Percentiles rank a stretch among this genome's conserved stretches.
Conservation (phyloP, 2,797 vertebrate genomes). For the Perodicticus potto region DNA sequence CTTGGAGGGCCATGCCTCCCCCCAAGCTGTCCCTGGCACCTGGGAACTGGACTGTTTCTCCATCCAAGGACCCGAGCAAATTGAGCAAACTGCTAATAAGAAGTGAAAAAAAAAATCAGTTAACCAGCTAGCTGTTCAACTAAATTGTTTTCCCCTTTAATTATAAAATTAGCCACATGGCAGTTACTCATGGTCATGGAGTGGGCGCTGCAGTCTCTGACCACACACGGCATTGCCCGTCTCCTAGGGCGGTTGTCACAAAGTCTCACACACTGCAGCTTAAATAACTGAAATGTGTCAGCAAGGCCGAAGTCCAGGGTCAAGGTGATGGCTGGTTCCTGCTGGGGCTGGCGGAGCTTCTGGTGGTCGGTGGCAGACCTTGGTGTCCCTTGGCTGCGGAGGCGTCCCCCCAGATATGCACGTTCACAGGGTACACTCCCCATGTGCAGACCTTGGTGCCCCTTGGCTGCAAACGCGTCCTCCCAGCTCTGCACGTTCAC, state of each 20-base stretch:
- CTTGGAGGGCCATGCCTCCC: too few species aligned
- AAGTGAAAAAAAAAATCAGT: neutral
- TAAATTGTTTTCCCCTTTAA: neutral
- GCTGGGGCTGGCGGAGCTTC: accelerated
- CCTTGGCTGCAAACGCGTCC: too few species aligned
- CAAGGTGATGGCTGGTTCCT: accelerated
- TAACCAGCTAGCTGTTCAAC: neutral
- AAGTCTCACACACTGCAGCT: accelerated
- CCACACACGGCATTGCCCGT: accelerated
- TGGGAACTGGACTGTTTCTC: neutral
- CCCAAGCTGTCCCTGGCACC: neutral
- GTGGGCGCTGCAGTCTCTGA: accelerated
- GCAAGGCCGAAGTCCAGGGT: neutral
- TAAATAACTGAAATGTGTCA: accelerated
- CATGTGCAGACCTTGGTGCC: too few species aligned
- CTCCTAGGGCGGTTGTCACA: neutral
- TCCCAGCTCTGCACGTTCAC: too few species aligned
- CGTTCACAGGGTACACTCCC: accelerated
- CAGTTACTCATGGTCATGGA: accelerated
- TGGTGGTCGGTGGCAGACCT: neutral
- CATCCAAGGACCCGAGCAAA: neutral
- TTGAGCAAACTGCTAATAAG: neutral
- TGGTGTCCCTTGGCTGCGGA: accelerated
- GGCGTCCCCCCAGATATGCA: accelerated
- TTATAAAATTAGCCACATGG: neutral